Conservation (phyloP, 2,888 invertebrate genomes). For the Euplagia quadripunctaria region DNA sequence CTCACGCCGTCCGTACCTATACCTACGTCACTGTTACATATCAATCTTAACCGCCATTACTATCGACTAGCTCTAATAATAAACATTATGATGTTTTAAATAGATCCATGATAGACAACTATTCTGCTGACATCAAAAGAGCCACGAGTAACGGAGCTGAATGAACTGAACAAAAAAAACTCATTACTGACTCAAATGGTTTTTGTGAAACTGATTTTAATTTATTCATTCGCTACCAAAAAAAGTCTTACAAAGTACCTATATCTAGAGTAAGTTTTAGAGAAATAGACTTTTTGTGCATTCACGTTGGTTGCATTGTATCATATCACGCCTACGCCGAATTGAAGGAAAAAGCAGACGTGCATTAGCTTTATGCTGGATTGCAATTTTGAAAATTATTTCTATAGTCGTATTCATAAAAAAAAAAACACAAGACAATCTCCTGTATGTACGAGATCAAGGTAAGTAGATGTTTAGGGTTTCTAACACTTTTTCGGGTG, state of each 20-base stretch:
- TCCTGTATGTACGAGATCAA: no score
- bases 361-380: no score
- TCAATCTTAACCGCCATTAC: constrained; percentile 5
- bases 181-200: constrained; percentile 32
- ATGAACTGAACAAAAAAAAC: constrained; percentile 27
- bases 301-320: no score
- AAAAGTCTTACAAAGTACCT: no score
- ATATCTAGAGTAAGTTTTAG: not conserved
- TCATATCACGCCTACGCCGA: no score
- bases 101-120: not conserved
- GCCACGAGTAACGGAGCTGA: constrained; percentile 29
- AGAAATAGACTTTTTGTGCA: no score
- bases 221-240: constrained; percentile 15
- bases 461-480: no score
- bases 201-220: constrained; percentile 27
- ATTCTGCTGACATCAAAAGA: constrained; percentile 10
- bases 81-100: constrained; percentile 10
- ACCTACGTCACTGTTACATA: constrained; percentile 5
- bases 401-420: no score
- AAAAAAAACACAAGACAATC: no score
- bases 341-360: no score
- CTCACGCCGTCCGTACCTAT: not conserved
- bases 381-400: no score
- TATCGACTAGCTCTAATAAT: constrained; percentile 4
- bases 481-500: no score